These are phyloP conservation scores for Agonopterix alstromeriana DNA, from an alignment of 2,888 invertebrate species.

Conservation along the genomic window DNA sequence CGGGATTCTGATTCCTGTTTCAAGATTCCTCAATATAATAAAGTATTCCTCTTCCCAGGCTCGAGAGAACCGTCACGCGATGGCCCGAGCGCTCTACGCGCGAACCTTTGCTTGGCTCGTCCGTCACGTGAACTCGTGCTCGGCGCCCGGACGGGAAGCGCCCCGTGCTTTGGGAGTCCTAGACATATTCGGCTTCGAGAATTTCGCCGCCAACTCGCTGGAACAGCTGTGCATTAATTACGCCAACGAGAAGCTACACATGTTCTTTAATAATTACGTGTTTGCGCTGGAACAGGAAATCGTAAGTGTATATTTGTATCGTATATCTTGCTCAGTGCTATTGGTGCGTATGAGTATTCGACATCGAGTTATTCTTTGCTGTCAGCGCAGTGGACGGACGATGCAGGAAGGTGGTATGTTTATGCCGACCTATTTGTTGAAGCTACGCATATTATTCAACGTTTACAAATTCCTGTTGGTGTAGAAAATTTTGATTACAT, in stretches of 20 bases:
- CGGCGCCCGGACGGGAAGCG: constrained; percentile 90
- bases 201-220: constrained; percentile 92
- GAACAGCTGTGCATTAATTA: constrained; percentile 96
- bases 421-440: no score
- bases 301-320: constrained; percentile 76
- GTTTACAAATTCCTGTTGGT: no score
- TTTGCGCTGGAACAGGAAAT: constrained; percentile 96
- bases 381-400: no score
- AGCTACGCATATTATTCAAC: no score
- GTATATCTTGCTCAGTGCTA: no score
- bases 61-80: constrained; percentile 92
- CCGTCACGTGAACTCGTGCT: constrained; percentile 93
- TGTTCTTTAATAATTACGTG: constrained; percentile 97
- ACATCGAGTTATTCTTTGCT: no score
- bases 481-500: no score
- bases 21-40: no score
- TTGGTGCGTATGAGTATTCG: no score
- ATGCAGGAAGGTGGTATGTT: no score
- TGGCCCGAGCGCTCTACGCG: constrained; percentile 94
- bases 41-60: constrained; percentile 73
- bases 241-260: constrained; percentile 95
- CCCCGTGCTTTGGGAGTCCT: constrained; percentile 88
- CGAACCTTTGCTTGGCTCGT: constrained; percentile 95
- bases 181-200: constrained; percentile 96
- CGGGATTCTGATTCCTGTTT: no score